These are phyloP conservation scores for Octodonta nipae DNA, from an alignment of 2,888 invertebrate genomes.

Conservation along the genomic window DNA sequence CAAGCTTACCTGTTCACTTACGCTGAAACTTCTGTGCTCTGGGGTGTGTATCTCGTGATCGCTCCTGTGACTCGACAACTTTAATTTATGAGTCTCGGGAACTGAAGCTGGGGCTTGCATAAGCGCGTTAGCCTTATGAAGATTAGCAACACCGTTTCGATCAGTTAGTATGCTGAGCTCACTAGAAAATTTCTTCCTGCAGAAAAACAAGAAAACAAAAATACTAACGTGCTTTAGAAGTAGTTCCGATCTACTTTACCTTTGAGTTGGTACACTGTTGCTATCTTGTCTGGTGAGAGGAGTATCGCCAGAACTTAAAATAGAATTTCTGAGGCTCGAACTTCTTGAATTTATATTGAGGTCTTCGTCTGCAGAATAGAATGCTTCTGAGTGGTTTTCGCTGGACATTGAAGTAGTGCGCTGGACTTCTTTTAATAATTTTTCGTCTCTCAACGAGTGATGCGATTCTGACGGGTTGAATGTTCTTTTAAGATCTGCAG, in stretches of 20 bases:
- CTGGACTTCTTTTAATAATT: conserved; percentile 53
- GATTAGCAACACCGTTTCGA: conserved; percentile 28
- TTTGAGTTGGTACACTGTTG: conserved; percentile 23
- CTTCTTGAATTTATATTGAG: conserved; percentile 51
- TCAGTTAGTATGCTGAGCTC: conserved; percentile 42
- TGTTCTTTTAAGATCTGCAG: no score
- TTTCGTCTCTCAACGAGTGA: conserved; percentile 52
- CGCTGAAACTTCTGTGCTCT: conserved; percentile 38
- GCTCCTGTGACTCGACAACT: conserved; percentile 43
- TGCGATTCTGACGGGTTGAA: conserved; percentile 54
- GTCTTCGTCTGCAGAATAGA: conserved; percentile 89
- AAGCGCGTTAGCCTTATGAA: conserved; percentile 24
- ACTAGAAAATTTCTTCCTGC: conserved; percentile 43
- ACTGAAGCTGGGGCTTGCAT: conserved; percentile 26
- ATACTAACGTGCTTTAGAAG: background rate
- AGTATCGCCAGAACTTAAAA: conserved; percentile 37
- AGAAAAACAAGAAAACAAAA: background rate
- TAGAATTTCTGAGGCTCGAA: conserved; percentile 55
- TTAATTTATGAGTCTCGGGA: conserved; percentile 25
- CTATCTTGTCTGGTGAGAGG: conserved; percentile 22
- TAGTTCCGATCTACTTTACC: conserved; percentile 11
- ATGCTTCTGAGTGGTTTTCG: conserved; percentile 82
- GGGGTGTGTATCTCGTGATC: conserved; percentile 51
- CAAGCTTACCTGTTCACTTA: conserved; percentile 16
- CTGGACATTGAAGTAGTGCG: conserved; percentile 77